Evolutionary conservation across 1,140 invertebrate genomes (phyloP).

Genomic region (Periplaneta americana): DNA sequence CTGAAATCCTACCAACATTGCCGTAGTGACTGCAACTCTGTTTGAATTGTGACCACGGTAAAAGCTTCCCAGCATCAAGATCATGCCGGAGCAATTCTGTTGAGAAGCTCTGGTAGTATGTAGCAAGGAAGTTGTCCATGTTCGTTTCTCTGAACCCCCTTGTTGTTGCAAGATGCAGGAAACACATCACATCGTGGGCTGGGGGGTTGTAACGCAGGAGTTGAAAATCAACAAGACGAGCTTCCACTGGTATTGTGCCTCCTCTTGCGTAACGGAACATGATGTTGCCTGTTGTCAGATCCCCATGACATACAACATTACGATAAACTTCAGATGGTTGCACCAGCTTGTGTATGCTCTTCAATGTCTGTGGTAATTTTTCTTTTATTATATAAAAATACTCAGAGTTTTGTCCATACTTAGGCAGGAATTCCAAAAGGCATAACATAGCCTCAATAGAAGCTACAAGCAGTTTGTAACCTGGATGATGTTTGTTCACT

Average conservation of each 20-base stretch:
- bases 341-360: conserved; percentile 3
- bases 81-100: neutral
- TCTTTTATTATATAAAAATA: neutral
- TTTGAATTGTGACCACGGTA: conserved; percentile 11
- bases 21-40: neutral
- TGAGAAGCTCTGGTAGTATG: conserved; percentile 2
- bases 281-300: neutral
- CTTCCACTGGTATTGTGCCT: neutral
- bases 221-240: conserved; percentile 9
- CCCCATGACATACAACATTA: conserved; percentile 12
- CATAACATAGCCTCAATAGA: neutral
- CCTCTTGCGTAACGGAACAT: conserved; percentile 2
- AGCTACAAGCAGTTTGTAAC: conserved; percentile 4
- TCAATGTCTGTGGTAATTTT: neutral
- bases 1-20: neutral
- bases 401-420: neutral
- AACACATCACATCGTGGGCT: conserved; percentile 10
- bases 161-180: conserved; percentile 8
- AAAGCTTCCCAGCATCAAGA: neutral
- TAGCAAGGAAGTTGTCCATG: neutral
- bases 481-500: conserved; percentile 7
- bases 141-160: conserved; percentile 4
- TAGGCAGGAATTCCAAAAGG: neutral
- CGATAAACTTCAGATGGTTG: conserved; percentile 9
- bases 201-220: conserved; percentile 10